phyloP scores from a whole-genome alignment of 2,888 invertebrate genomes.

The Elysia crispata region DNA sequence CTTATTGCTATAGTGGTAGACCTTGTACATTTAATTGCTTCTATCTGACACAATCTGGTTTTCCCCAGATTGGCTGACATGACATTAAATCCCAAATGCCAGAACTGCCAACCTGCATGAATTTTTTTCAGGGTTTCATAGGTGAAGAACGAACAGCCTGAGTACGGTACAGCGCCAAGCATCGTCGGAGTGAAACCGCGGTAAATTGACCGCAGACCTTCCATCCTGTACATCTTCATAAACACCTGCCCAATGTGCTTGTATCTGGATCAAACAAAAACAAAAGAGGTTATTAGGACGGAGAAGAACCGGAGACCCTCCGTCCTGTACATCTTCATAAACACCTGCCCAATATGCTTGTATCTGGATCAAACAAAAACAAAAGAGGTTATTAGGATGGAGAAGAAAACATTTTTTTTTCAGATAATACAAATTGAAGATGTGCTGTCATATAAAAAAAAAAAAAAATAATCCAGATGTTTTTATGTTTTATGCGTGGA shows the following conservation, averaged over 20 bases:
- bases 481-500: too few species aligned
- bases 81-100: too few species aligned
- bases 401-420: too few species aligned
- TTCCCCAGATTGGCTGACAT: too few species aligned
- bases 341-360: conserved; percentile 75
- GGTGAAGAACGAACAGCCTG: conserved; percentile 97
- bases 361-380: conserved; percentile 70
- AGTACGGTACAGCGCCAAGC: conserved; percentile 95
- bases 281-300: too few species aligned
- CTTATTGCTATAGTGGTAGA: too few species aligned
- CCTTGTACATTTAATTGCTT: too few species aligned
- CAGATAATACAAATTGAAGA: too few species aligned
- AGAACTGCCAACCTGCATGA: conserved; percentile 73
- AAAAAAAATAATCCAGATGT: too few species aligned
- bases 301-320: conserved; percentile 88
- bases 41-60: too few species aligned
- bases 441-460: too few species aligned
- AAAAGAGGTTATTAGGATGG: too few species aligned
- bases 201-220: conserved; percentile 88
- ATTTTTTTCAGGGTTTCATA: conserved; percentile 94
- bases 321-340: conserved; percentile 83
- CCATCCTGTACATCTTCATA: conserved; percentile 84
- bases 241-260: conserved; percentile 76
- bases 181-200: conserved; percentile 93
- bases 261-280: conserved; percentile 71